Conservation (phyloP, 2,113 vertebrate genomes). For the Oenanthe oenanthe region DNA sequence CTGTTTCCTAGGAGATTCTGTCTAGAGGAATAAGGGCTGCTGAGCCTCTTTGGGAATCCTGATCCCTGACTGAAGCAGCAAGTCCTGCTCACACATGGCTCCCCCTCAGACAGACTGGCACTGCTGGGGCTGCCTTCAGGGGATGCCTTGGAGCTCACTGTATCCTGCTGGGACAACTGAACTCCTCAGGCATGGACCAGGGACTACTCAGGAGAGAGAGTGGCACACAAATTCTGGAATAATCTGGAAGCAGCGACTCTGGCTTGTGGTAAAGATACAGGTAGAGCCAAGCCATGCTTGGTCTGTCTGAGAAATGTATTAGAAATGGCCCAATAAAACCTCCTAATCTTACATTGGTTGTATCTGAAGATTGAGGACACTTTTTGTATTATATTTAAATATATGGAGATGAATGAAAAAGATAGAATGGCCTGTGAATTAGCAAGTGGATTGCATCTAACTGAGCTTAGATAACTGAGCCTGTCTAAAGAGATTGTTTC, state of each 20-base stretch:
- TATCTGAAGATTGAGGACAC: background rate
- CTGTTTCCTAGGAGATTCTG: slow-evolving; percentile 58
- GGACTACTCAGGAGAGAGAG: background rate
- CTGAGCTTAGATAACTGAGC: background rate
- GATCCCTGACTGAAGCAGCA: background rate
- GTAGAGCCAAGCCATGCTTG: background rate
- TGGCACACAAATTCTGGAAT: background rate
- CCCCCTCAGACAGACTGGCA: background rate
- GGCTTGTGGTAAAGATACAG: background rate
- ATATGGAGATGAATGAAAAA: background rate
- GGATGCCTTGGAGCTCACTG: background rate
- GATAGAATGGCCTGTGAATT: background rate
- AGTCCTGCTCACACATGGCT: background rate
- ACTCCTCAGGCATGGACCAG: background rate
- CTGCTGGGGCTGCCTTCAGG: background rate
- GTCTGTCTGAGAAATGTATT: background rate
- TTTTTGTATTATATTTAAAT: background rate
- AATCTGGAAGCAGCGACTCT: background rate
- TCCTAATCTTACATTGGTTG: background rate
- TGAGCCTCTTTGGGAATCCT: background rate
- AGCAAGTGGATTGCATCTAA: background rate
- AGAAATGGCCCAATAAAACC: background rate
- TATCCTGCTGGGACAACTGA: background rate
- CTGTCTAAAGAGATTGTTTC: background rate
- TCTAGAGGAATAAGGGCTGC: background rate